These are phyloP conservation scores for Branchipolynoe longqiensis DNA, from an alignment of 2,888 invertebrate genomes.

Conservation along the genomic window DNA sequence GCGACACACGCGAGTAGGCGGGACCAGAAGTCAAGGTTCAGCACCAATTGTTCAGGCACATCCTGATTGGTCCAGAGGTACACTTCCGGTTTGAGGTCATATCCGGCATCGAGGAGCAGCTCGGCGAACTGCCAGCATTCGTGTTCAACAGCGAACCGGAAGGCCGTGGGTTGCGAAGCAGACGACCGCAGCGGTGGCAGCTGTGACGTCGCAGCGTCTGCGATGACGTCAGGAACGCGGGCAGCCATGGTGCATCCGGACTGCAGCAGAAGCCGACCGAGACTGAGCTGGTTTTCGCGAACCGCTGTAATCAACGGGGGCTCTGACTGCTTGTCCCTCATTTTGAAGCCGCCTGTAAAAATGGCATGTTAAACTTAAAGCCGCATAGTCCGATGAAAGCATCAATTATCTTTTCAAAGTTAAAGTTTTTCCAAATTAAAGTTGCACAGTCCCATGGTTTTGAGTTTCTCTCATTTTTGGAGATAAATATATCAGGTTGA, in stretches of 20 bases:
- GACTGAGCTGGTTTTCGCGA: conserved; percentile 70
- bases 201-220: background rate
- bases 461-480: too few species aligned
- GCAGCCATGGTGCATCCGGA: background rate
- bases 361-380: background rate
- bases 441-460: too few species aligned
- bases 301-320: conserved; percentile 72
- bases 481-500: too few species aligned
- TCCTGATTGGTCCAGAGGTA: conserved; percentile 65
- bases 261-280: conserved; percentile 68
- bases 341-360: background rate
- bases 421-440: too few species aligned
- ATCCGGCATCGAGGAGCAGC: conserved; percentile 67
- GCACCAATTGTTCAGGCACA: conserved; percentile 65
- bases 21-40: conserved; percentile 67
- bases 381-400: too few species aligned
- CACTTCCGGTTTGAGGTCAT: conserved; percentile 66
- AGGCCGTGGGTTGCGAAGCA: background rate
- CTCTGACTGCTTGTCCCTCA: conserved; percentile 62
- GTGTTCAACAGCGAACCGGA: background rate
- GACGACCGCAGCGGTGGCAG: background rate
- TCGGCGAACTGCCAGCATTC: conserved; percentile 13
- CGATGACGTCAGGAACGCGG: background rate
- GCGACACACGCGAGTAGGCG: conserved; percentile 65
- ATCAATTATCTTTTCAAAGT: too few species aligned